Conservation (phyloP, 2,888 invertebrate genomes). For the Chaitophorus viminalis region DNA sequence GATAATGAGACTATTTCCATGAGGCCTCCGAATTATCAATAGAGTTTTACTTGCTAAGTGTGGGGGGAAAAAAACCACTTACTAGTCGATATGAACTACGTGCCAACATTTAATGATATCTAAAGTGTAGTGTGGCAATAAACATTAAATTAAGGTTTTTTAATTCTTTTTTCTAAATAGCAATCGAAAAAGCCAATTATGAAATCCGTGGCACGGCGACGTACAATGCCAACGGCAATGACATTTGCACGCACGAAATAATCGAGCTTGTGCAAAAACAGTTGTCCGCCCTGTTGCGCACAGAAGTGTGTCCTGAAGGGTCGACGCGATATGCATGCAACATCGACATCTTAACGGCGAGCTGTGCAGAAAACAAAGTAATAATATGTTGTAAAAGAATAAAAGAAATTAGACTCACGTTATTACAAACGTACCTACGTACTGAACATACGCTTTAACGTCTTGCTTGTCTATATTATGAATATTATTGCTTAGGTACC, state of each 20-base stretch:
- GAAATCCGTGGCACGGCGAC: neutral
- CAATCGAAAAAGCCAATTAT: conserved; percentile 12
- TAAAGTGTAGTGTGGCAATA: too few species aligned
- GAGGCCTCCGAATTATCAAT: too few species aligned
- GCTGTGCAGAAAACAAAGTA: conserved; percentile 27
- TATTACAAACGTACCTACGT: neutral
- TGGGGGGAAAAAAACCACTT: too few species aligned
- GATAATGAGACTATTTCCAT: too few species aligned
- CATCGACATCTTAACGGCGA: neutral
- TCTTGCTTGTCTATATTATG: too few species aligned
- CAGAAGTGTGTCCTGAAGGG: conserved; percentile 15
- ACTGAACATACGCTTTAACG: neutral
- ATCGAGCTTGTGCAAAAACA: neutral
- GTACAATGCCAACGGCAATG: neutral
- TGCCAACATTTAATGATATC: neutral
- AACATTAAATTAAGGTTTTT: neutral
- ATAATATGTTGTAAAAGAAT: neutral
- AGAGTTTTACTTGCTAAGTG: too few species aligned
- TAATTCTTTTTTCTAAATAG: neutral
- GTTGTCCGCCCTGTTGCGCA: neutral
- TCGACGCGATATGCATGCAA: conserved; percentile 26
- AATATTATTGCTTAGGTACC: too few species aligned
- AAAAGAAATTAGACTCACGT: neutral
- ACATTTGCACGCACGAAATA: neutral
- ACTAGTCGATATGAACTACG: neutral